These are phyloP conservation scores for Galeopsomyia nigrocyanea DNA, from an alignment of 2,888 invertebrate species.

Conservation along the genomic window DNA sequence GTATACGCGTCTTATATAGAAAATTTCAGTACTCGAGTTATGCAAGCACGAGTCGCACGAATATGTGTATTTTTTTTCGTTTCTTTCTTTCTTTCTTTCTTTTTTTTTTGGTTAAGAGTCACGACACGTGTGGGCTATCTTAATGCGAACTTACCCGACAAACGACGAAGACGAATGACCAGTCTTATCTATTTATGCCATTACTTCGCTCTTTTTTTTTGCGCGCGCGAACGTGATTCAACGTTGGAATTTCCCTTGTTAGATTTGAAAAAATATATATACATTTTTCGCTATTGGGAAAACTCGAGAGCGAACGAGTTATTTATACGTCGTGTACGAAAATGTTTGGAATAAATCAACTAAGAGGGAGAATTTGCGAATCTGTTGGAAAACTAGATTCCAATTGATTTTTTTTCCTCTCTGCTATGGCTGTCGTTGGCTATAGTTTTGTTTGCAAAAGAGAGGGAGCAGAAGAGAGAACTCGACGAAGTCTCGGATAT, in stretches of 20 bases:
- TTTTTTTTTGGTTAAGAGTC: too few species aligned
- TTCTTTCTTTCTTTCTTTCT: neutral
- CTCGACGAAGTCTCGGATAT: neutral
- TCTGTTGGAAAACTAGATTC: slow-evolving; percentile 17
- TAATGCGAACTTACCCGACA: slow-evolving; percentile 28
- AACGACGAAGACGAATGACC: slow-evolving; percentile 13
- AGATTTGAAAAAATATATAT: too few species aligned
- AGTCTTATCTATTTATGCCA: slow-evolving; percentile 11
- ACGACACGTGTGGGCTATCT: neutral
- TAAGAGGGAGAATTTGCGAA: slow-evolving; percentile 8
- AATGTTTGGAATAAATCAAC: neutral
- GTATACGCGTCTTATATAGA: slow-evolving; percentile 36
- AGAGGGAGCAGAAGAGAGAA: too few species aligned
- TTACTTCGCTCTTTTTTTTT: slow-evolving; percentile 13
- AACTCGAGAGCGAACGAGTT: too few species aligned
- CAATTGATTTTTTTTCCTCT: slow-evolving; percentile 17
- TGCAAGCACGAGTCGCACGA: slow-evolving; percentile 19
- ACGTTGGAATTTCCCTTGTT: too few species aligned
- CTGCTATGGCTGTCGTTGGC: neutral
- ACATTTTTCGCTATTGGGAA: too few species aligned
- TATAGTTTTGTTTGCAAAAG: neutral
- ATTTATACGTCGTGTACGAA: neutral
- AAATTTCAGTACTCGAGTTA: slow-evolving; percentile 18
- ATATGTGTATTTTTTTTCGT: slow-evolving; percentile 4
- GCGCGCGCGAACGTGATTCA: neutral